Conservation (phyloP, 2,113 vertebrate genomes). For the Stigmatopora argus region DNA sequence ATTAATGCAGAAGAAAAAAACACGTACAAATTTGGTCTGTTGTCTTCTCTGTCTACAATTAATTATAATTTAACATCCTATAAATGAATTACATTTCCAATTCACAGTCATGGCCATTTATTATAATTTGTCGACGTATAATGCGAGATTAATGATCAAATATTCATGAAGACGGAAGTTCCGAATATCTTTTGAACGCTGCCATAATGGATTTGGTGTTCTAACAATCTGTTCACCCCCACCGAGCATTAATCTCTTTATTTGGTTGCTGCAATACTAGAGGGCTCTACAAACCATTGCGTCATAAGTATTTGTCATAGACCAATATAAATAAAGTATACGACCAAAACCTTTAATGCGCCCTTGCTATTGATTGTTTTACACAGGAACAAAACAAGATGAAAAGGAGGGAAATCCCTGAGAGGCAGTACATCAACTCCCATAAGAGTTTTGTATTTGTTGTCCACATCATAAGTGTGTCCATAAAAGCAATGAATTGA, state of each 20-base stretch:
- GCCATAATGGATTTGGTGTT: slow-evolving; percentile 64
- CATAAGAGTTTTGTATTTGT: slow-evolving; percentile 57
- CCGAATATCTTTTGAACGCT: slow-evolving; percentile 68
- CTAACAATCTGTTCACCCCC: slow-evolving; percentile 56
- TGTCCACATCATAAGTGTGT: slow-evolving; percentile 51
- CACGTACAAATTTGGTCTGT: not conserved
- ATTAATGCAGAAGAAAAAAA: not conserved
- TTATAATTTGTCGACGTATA: not conserved
- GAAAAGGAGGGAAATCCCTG: slow-evolving; percentile 34
- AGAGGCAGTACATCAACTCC: slow-evolving; percentile 62
- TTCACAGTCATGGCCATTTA: not conserved
- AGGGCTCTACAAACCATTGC: slow-evolving; percentile 57
- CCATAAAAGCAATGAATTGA: slow-evolving; percentile 61
- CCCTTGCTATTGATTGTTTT: slow-evolving; percentile 70
- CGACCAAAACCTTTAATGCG: slow-evolving; percentile 64
- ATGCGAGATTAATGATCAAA: slow-evolving; percentile 52
- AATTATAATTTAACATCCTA: not conserved
- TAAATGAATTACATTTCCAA: slow-evolving; percentile 2
- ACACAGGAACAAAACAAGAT: slow-evolving; percentile 34
- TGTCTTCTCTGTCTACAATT: not conserved
- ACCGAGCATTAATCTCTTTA: slow-evolving; percentile 55
- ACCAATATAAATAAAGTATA: slow-evolving; percentile 71
- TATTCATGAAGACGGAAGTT: slow-evolving; percentile 65
- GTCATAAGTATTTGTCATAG: slow-evolving; percentile 69
- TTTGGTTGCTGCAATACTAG: slow-evolving; percentile 50